Conservation (phyloP, 2,888 invertebrate species). For the Dryadula phaetusa region DNA sequence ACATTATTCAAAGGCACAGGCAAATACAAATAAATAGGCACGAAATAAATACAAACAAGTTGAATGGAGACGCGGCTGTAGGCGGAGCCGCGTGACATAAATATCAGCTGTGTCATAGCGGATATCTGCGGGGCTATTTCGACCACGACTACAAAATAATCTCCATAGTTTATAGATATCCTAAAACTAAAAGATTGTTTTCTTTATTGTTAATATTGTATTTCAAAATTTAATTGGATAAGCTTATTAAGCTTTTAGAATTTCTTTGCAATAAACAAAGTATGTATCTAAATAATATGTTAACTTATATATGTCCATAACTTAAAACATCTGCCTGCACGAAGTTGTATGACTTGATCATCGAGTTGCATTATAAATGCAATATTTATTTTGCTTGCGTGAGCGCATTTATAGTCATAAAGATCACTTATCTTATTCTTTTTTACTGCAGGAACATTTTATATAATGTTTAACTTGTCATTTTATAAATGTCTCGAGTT, state of each 20-base stretch:
- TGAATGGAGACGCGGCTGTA: slow-evolving; percentile 80
- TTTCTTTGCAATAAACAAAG: neutral
- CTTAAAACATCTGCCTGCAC: neutral
- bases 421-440: slow-evolving; percentile 56
- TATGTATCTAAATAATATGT: neutral
- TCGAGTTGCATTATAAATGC: slow-evolving; percentile 53
- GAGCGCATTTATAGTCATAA: slow-evolving; percentile 30
- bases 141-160: slow-evolving; percentile 55
- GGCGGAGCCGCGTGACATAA: slow-evolving; percentile 82
- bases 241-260: neutral
- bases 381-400: slow-evolving; percentile 60
- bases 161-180: slow-evolving; percentile 33
- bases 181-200: slow-evolving; percentile 14
- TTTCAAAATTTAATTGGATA: neutral
- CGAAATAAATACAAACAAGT: slow-evolving; percentile 83
- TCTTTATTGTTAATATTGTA: neutral
- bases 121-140: slow-evolving; percentile 78
- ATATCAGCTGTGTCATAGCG: slow-evolving; percentile 81
- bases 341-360: slow-evolving; percentile 46
- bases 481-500: slow-evolving; percentile 26
- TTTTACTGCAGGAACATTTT: slow-evolving; percentile 63
- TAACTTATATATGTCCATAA: neutral
- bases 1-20: slow-evolving; percentile 81
- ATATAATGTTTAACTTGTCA: slow-evolving; percentile 37
- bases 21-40: slow-evolving; percentile 84